Percentiles rank a stretch among this genome's conserved stretches.
These are phyloP conservation scores for Ceratina calcarata DNA, from an alignment of 1,140 invertebrate genomes.

Conservation along the genomic window DNA sequence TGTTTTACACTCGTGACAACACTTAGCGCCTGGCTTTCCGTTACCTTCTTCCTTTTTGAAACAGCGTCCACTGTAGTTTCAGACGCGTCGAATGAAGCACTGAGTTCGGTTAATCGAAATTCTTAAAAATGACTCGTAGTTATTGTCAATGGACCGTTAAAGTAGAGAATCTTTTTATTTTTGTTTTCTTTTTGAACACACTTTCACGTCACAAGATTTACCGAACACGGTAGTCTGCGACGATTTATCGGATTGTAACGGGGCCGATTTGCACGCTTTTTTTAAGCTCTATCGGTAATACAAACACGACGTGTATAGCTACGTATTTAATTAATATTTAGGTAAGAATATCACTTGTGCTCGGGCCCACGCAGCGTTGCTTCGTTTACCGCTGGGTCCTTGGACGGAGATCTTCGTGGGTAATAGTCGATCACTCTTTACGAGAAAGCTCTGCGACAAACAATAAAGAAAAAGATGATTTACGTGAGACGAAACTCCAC, in stretches of 20 bases:
- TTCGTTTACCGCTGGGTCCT: slow-evolving; percentile 62
- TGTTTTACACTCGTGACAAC: slow-evolving; percentile 38
- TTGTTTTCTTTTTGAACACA: slow-evolving; percentile 50
- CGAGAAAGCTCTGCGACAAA: slow-evolving; percentile 53
- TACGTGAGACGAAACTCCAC: background rate
- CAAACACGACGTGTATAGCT: slow-evolving; percentile 18
- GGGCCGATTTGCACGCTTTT: slow-evolving; percentile 14
- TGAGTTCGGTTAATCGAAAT: background rate
- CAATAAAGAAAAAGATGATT: background rate
- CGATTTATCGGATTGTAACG: slow-evolving; percentile 18
- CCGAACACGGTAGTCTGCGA: slow-evolving; percentile 24
- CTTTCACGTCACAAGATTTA: slow-evolving; percentile 40
- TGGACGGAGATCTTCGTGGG: slow-evolving; percentile 72
- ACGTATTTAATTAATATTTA: slow-evolving; percentile 46
- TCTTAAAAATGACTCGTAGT: slow-evolving; percentile 13
- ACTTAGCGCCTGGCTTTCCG: background rate
- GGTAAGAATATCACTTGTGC: slow-evolving; percentile 64
- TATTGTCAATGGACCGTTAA: slow-evolving; percentile 25
- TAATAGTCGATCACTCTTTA: slow-evolving; percentile 52
- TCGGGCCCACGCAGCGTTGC: slow-evolving; percentile 55
- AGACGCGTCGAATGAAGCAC: background rate
- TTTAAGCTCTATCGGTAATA: slow-evolving; percentile 35
- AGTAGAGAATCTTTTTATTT: background rate
- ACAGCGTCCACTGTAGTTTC: background rate
- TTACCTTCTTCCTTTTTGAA: background rate